These are phyloP conservation scores for Mizuhopecten yessoensis DNA, from an alignment of 1,140 invertebrate genomes.

Conservation along the genomic window DNA sequence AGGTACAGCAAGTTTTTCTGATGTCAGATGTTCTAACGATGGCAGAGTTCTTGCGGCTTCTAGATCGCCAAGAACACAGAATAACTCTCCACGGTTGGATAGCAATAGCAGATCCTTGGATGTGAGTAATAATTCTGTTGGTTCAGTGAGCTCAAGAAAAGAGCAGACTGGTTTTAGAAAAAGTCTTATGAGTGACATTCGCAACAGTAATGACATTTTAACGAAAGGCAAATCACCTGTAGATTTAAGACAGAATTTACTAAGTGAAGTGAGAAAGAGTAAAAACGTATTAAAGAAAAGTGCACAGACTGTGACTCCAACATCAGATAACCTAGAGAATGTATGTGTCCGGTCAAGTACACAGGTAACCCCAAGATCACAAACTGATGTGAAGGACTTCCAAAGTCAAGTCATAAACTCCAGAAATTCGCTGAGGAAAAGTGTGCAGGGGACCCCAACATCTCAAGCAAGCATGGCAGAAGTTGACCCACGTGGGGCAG, in stretches of 20 bases:
- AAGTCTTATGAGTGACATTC: background rate
- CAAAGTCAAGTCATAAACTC: background rate
- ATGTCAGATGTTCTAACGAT: slow-evolving; percentile 4
- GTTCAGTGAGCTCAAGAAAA: background rate
- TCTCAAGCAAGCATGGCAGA: background rate
- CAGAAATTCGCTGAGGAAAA: background rate
- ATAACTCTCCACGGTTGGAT: background rate
- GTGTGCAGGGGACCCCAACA: background rate
- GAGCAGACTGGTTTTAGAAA: background rate
- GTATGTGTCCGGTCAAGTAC: background rate
- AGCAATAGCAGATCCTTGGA: background rate
- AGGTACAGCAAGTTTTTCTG: background rate
- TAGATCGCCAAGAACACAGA: background rate
- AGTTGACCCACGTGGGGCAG: slow-evolving; percentile 5
- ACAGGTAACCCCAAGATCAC: background rate
- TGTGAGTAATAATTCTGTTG: background rate
- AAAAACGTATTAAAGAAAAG: background rate
- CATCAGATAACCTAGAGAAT: background rate
- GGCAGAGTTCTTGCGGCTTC: slow-evolving; percentile 27
- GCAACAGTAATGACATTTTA: background rate
- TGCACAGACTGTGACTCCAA: background rate
- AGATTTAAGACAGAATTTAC: slow-evolving; percentile 14
- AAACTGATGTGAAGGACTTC: background rate
- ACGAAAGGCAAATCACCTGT: background rate
- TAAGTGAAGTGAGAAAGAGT: slow-evolving; percentile 25